Base-by-base conservation (phyloP, 2,888 invertebrate genomes). In the Oligia fasciuncula region DNA sequence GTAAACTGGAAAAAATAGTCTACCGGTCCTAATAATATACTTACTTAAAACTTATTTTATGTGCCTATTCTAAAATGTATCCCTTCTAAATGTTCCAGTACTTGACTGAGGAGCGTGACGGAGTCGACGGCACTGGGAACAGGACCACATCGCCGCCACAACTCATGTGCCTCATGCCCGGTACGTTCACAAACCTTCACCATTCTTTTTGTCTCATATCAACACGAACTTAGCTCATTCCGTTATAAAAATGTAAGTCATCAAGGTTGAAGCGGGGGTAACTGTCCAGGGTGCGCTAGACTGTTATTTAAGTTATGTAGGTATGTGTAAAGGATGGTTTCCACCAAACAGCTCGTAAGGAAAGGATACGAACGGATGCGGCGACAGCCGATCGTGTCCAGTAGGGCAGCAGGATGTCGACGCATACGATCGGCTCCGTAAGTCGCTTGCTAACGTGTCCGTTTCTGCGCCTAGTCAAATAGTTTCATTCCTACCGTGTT, bases 111-210 rank as follows among this genome's bases (percentile, higher is more conserved):
- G 97, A 97, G 85, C 93, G 97, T 75, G 96, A 96, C 72, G 97
- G 96, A 77, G 94, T 97, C 74, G 97, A 97, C 87, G 88, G 95
- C 95, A 57, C 97, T 97, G 86, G 97, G 93, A 76, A 94, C 96
- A 54, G 94, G 69, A 86, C 70, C 3, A 69, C 86, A 23, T 79
- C 97, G 79, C 97, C 97, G 83, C 97, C 97, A 19, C 97, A 97
- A 88, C 97, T 97, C 85, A 97, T 97, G 96, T 97, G 97, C 88
- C 95, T 97, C 60, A 97, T 97, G 97, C 97, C 97, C 70, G 97
- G 97, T 97, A 87, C 76, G 90, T 91, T 72, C 63, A 40, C 17
- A 60, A 14, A 57, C 35, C 9, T 23, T 60, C 8, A 69, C 19
- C 6, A 13, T 29, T 69, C 19, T 29, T 5, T 11, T 46, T 17